Percentiles rank a stretch among this genome's conserved stretches.
These are phyloP conservation scores for Aromia moschata DNA, from an alignment of 2,888 invertebrate genomes.

Conservation along the genomic window DNA sequence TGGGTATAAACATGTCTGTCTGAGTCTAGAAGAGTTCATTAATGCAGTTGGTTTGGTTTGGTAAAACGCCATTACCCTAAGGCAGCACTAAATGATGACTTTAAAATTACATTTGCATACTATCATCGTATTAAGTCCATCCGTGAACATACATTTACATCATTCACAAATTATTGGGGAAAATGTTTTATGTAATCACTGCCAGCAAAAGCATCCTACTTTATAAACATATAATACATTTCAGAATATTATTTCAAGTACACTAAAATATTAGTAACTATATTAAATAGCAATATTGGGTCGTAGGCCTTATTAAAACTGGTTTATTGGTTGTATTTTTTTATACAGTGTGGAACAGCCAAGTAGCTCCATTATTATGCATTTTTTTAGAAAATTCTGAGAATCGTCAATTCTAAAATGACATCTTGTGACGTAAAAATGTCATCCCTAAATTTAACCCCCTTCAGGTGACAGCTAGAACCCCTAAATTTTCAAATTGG, in stretches of 20 bases:
- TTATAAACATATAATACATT: slow-evolving; percentile 3
- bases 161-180: slow-evolving; percentile 22
- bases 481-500: too few species aligned
- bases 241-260: background rate
- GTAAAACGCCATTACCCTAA: slow-evolving; percentile 60
- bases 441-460: too few species aligned
- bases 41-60: slow-evolving; percentile 63
- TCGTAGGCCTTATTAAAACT: slow-evolving; percentile 32
- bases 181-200: slow-evolving; percentile 1
- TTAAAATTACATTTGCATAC: slow-evolving; percentile 63
- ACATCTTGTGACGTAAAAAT: too few species aligned
- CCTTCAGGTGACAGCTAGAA: too few species aligned
- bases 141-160: slow-evolving; percentile 35
- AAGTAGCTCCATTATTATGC: too few species aligned
- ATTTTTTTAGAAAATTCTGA: too few species aligned
- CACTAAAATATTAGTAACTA: slow-evolving; percentile 28
- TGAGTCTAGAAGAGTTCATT: slow-evolving; percentile 62
- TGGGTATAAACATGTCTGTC: slow-evolving; percentile 63
- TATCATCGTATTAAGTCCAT: slow-evolving; percentile 41
- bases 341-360: too few species aligned
- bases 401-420: too few species aligned
- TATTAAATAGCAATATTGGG: slow-evolving; percentile 28
- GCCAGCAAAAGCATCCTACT: slow-evolving; percentile 1
- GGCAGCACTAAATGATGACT: slow-evolving; percentile 61
- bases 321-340: slow-evolving; percentile 25